Evolutionary conservation across 2,797 vertebrate genomes (phyloP).

Genomic region (Callimico goeldii): DNA sequence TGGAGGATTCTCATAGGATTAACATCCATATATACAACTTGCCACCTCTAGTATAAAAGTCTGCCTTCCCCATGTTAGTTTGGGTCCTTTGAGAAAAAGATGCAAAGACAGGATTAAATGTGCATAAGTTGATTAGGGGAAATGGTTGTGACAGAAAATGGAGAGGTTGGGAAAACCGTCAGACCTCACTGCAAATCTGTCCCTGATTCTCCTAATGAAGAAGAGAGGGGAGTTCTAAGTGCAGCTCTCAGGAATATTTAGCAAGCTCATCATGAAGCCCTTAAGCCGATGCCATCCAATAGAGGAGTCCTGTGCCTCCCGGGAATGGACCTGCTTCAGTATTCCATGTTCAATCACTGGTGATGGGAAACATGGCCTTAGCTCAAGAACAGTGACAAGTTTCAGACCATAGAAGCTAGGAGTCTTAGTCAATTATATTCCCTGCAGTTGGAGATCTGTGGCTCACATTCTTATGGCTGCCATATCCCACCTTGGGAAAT

Average conservation of each 20-base stretch:
- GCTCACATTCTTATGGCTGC: neutral
- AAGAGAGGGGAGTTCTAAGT: neutral
- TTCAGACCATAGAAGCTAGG: neutral
- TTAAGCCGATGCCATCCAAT: neutral
- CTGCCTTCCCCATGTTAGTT: neutral
- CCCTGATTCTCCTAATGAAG: neutral
- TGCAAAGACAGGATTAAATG: neutral
- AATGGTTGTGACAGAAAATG: neutral
- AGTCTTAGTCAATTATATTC: neutral
- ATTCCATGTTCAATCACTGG: neutral
- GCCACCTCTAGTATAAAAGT: neutral
- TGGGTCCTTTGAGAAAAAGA: neutral
- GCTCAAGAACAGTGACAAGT: neutral
- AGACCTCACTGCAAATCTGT: neutral
- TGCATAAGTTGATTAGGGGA: neutral
- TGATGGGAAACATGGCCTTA: neutral
- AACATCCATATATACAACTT: neutral
- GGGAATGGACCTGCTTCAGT: neutral
- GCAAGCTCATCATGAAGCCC: neutral
- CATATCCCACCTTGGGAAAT: neutral
- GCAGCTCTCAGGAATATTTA: neutral
- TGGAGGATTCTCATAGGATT: neutral
- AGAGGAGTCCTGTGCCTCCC: neutral
- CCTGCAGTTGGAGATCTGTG: neutral
- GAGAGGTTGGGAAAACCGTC: neutral